phyloP scores from a whole-genome alignment of 2,113 vertebrate species.

The Scytalopus superciliaris region DNA sequence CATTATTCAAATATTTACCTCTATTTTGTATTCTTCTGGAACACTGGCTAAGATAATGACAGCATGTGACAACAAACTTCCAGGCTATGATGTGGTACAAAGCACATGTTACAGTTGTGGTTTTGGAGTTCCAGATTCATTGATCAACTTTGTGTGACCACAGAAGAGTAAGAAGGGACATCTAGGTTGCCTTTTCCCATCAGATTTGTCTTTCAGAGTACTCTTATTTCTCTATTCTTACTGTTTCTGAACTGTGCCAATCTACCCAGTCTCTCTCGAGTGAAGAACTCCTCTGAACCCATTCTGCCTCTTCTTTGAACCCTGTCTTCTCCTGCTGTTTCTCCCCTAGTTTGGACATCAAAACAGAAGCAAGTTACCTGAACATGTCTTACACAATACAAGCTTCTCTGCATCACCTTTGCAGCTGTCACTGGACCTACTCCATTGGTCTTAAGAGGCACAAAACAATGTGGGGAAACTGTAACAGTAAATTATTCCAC shows the following conservation, averaged over 20 bases:
- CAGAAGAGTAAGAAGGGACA: not conserved
- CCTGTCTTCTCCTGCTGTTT: not conserved
- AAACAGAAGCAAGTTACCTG: not conserved
- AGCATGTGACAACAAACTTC: not conserved
- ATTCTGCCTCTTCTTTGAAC: not conserved
- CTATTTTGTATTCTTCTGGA: not conserved
- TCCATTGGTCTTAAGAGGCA: not conserved
- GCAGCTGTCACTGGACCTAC: not conserved
- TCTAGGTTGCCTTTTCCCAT: not conserved
- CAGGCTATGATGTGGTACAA: not conserved
- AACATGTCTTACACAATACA: rapidly evolving
- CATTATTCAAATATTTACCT: not conserved
- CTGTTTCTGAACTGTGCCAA: not conserved
- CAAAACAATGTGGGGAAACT: not conserved
- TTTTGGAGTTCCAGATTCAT: not conserved
- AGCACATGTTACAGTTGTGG: not conserved
- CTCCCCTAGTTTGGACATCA: not conserved
- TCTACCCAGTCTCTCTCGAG: not conserved
- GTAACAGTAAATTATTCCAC: not conserved
- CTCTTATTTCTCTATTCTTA: not conserved
- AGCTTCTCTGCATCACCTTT: not conserved
- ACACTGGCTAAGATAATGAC: not conserved
- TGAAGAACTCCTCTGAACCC: not conserved
- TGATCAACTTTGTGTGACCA: not conserved
- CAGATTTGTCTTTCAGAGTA: not conserved